These are phyloP conservation scores for Pecten maximus DNA, from an alignment of 2,888 invertebrate genomes.

Conservation along the genomic window DNA sequence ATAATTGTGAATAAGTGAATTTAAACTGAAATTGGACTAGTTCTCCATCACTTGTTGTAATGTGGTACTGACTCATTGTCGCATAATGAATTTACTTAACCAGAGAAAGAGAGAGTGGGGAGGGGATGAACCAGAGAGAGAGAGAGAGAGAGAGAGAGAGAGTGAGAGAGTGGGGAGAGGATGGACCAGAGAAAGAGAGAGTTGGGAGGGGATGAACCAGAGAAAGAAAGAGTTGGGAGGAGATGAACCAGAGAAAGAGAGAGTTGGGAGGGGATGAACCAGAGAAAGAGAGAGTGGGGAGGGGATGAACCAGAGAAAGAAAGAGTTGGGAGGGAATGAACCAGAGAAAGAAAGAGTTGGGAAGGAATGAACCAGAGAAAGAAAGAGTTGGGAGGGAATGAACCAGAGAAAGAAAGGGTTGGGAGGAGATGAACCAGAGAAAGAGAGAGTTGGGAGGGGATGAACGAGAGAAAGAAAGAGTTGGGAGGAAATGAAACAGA, in stretches of 20 bases:
- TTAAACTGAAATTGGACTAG: neutral
- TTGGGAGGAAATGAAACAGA: too few species aligned
- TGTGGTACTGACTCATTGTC: neutral
- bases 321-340: neutral
- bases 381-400: neutral
- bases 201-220: neutral
- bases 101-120: neutral
- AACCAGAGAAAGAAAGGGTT: neutral
- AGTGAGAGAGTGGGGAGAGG: neutral
- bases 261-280: too few species aligned
- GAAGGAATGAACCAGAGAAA: constrained; percentile 7
- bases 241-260: neutral
- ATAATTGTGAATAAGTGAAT: neutral
- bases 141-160: neutral
- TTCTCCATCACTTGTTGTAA: neutral
- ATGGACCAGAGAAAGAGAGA: neutral
- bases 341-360: neutral
- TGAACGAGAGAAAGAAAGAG: too few species aligned
- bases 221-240: neutral
- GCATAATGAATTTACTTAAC: neutral
- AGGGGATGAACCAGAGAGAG: neutral
- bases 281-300: neutral
- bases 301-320: neutral
- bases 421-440: too few species aligned
- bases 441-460: too few species aligned